phyloP scores from a whole-genome alignment of 2,113 vertebrate species.

The Aix galericulata region DNA sequence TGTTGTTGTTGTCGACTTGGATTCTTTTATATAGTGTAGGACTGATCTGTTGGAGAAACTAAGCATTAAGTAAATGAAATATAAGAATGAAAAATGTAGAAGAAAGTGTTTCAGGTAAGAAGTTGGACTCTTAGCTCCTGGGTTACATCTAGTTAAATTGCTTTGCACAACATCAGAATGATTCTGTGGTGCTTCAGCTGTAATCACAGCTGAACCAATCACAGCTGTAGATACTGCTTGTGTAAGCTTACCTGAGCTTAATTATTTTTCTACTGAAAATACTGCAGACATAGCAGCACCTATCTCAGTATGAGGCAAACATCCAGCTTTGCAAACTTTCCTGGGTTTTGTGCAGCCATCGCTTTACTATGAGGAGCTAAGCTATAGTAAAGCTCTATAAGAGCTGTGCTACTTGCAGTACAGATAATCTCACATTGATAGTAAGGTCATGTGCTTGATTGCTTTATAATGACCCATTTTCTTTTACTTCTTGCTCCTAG shows the following conservation, averaged over 20 bases:
- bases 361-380: neutral
- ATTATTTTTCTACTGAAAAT: neutral
- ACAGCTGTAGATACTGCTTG: neutral
- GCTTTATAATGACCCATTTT: neutral
- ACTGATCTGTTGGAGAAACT: neutral
- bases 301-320: neutral
- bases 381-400: neutral
- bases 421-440: neutral
- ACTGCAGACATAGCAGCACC: neutral
- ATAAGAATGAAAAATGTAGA: neutral
- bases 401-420: no score
- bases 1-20: neutral
- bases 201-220: no score
- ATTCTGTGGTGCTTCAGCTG: neutral
- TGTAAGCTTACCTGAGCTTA: neutral
- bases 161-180: neutral
- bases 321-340: neutral
- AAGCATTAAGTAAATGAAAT: neutral
- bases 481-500: neutral
- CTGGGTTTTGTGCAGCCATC: neutral
- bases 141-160: neutral
- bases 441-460: neutral
- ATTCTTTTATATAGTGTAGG: neutral
- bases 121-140: neutral
- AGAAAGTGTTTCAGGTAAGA: neutral